Evolutionary conservation across 2,888 invertebrate genomes (phyloP).

Genomic region (Glyphotaelius pellucidus): DNA sequence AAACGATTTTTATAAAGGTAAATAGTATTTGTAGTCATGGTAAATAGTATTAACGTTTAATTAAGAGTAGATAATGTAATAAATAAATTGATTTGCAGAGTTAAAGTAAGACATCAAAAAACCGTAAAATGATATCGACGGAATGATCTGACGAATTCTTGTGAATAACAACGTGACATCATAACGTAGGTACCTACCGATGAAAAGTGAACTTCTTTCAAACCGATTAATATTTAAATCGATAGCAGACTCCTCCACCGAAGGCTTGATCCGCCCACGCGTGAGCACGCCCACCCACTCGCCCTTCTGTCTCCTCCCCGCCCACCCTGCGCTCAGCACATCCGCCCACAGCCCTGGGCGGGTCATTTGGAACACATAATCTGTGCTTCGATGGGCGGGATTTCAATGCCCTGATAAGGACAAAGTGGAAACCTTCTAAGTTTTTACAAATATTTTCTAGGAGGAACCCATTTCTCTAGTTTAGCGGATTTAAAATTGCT

Average conservation of each 20-base stretch:
- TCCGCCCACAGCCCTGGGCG: conserved; percentile 54
- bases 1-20: not conserved
- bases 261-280: conserved; percentile 44
- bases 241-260: not conserved
- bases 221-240: not conserved
- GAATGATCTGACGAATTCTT: not conserved
- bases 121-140: not conserved
- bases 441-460: not conserved
- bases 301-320: conserved; percentile 7
- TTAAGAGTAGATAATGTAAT: not conserved
- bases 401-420: conserved; percentile 22
- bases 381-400: conserved; percentile 41
- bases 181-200: not conserved
- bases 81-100: not conserved
- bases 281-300: conserved; percentile 19
- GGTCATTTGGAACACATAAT: conserved; percentile 7
- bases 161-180: not conserved
- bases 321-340: conserved; percentile 30
- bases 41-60: not conserved
- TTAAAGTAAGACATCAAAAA: not conserved
- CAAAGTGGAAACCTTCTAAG: conserved; percentile 14
- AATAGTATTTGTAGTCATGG: not conserved
- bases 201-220: not conserved
- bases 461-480: not conserved
- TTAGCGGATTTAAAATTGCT: not conserved